Evolutionary conservation across 2,797 vertebrate genomes (phyloP).

Genomic region (Gastrophryne carolinensis): DNA sequence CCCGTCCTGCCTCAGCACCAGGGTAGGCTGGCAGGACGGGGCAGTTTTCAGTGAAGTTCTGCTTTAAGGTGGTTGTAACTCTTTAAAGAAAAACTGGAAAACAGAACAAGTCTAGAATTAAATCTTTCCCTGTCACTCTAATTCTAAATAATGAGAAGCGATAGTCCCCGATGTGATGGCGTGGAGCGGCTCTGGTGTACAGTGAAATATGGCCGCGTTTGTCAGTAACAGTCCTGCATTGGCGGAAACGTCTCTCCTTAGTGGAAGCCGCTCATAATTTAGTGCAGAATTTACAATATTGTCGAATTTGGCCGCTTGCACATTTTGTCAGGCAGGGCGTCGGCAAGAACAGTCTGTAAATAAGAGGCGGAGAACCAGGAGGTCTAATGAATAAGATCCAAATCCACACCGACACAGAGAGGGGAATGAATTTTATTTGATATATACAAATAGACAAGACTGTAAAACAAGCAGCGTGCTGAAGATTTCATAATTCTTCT

Average conservation of each 20-base stretch:
- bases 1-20: too few species aligned
- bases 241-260: not conserved
- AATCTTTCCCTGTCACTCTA: too few species aligned
- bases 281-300: conserved; percentile 18
- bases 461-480: not conserved
- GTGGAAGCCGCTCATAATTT: not conserved
- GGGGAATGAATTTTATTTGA: conserved; percentile 46
- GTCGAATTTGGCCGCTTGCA: not conserved
- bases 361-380: not conserved
- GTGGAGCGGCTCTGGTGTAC: too few species aligned
- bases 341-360: conserved; percentile 24
- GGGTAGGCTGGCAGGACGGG: too few species aligned
- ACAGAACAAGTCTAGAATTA: too few species aligned
- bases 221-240: not conserved
- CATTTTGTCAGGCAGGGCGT: not conserved
- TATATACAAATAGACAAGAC: conserved; percentile 4
- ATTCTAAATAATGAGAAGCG: too few species aligned
- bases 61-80: too few species aligned
- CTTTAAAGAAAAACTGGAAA: too few species aligned
- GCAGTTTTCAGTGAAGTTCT: too few species aligned
- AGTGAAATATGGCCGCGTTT: not conserved
- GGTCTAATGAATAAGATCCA: conserved; percentile 23
- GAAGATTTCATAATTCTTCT: not conserved
- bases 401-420: conserved; percentile 32
- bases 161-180: too few species aligned